Evolutionary conservation across 2,113 vertebrate genomes (phyloP).

Genomic region (Excalfactoria chinensis): DNA sequence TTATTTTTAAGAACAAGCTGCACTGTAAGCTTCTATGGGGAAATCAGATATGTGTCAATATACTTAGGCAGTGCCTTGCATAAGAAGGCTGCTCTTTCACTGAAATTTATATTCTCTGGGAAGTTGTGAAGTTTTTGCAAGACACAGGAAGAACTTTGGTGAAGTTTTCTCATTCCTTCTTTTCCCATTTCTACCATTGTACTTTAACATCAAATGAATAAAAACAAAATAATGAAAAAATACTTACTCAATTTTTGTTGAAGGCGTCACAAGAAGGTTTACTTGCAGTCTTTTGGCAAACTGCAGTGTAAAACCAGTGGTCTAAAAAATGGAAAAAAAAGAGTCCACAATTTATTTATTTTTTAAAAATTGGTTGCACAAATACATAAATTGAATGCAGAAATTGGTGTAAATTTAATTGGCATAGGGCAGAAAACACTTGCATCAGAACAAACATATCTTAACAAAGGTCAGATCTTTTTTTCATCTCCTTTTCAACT

Average conservation of each 20-base stretch:
- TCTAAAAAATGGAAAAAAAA: conserved; percentile 72
- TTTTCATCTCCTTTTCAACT: not conserved
- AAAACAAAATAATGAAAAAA: not conserved
- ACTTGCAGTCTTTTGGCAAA: conserved; percentile 94
- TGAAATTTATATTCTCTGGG: not conserved
- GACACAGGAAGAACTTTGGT: not conserved
- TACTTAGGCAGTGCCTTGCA: not conserved
- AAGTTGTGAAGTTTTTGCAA: not conserved
- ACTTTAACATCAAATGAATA: not conserved
- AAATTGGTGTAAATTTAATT: not conserved
- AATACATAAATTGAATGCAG: not conserved
- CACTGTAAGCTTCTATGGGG: not conserved
- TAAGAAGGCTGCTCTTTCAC: not conserved
- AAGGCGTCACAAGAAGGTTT: conserved; percentile 87
- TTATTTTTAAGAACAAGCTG: not conserved
- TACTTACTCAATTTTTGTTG: conserved; percentile 84
- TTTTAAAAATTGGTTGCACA: not conserved
- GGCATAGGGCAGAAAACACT: not conserved
- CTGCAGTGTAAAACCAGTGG: conserved; percentile 90
- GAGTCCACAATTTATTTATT: not conserved
- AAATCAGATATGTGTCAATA: not conserved
- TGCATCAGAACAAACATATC: not conserved
- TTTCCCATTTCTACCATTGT: not conserved
- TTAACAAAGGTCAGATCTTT: not conserved
- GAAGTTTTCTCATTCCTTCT: not conserved